Base-by-base conservation (phyloP, 1,140 invertebrate species). In the Temnothorax longispinosus region DNA sequence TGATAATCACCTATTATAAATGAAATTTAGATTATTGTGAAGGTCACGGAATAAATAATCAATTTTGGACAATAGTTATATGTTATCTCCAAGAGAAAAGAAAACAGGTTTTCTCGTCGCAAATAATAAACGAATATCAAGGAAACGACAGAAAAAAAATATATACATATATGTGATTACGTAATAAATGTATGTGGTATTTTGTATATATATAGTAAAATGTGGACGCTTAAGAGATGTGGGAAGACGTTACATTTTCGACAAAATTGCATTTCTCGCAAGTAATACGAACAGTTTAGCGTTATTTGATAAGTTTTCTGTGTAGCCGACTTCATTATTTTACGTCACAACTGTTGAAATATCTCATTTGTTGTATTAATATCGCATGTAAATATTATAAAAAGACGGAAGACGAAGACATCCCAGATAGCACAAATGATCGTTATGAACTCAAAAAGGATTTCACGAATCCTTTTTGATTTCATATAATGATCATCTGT, bases 11-110 rank as follows among this genome's bases (percentile, higher is more conserved):
- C 10, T 89, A 78, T 67, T 58, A 89, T 84, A n/a, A 90, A 52
- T 84, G 54, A 90, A 89, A 82, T 78, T 84, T 89, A 90, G 50
- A 85, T 71, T 60, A 52, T 69, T 89, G 27, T 27, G 77, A 21
- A 67, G 27, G 44, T 62, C 13, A 76, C 13, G 35, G 52, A 67
- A 74, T 74, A 27, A 75, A 13, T 50, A 88, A 64, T 80, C 44
- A 56, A 89, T 35, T 90, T 84, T 47, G 78, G 58, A 89, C 38
- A 72, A 81, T 72, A 89, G 71, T 67, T 69, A 56, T 35, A 71
- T 62, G 50, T 69, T 62, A 77, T 52, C 0, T 56, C 38, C 21
- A 6, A 21, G 38, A 58, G 35, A n/a, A 44, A 13, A 11, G 18
- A 47, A 69, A 54, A 71, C 52, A 82, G 27, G 0, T 74, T 75